phyloP scores from a whole-genome alignment of 2,888 invertebrate species.

The Andrena chrysosceles region DNA sequence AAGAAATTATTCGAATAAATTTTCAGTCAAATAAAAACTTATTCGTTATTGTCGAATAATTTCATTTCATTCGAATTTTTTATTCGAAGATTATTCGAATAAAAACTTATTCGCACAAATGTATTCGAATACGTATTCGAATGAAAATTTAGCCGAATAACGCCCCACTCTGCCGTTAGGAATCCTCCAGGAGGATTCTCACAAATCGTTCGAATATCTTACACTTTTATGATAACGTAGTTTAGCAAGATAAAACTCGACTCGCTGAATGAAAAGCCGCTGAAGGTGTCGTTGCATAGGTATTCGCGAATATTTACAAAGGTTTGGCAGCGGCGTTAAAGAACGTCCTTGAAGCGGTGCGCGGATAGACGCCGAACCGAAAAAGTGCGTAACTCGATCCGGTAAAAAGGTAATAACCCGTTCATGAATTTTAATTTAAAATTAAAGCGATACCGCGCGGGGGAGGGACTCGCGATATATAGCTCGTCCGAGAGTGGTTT shows the following conservation, averaged over 20 bases:
- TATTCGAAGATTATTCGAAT: no score
- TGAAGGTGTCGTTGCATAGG: neutral
- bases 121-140: no score
- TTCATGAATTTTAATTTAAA: conserved; percentile 82
- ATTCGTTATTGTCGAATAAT: no score
- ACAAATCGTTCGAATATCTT: no score
- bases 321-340: conserved; percentile 34
- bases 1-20: no score
- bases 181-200: neutral
- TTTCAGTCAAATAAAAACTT: no score
- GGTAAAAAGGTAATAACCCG: conserved; percentile 77
- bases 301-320: conserved; percentile 2
- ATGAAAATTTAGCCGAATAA: no score
- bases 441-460: conserved; percentile 80
- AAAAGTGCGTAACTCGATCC: conserved; percentile 74
- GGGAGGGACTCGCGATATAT: conserved; percentile 76
- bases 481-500: conserved; percentile 77
- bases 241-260: neutral
- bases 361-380: conserved; percentile 59
- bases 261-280: neutral
- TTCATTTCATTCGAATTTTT: no score
- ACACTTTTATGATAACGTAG: no score
- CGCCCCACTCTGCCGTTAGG: no score
- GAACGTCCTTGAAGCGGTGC: conserved; percentile 50
- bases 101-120: no score